Percentiles rank a stretch among this genome's conserved stretches.
Conservation (phyloP, 1,140 invertebrate species). For the Halictus rubicundus region DNA sequence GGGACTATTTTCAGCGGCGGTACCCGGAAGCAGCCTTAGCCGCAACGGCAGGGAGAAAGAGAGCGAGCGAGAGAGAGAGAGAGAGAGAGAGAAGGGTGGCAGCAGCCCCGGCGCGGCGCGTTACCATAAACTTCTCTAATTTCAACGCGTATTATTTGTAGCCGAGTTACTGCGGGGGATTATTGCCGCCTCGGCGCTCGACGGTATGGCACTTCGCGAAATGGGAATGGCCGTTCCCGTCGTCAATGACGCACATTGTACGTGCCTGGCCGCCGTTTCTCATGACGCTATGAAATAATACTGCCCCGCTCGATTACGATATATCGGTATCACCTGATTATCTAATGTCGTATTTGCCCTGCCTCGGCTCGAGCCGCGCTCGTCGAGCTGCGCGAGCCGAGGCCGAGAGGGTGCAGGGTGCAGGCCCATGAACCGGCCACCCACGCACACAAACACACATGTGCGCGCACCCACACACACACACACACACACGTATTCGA, state of each 20-base stretch:
- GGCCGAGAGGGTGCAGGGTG: not conserved
- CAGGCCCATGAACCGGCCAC: conserved; percentile 4
- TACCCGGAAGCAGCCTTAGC: too few relatives aligned
- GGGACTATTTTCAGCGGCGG: not conserved
- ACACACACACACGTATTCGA: too few relatives aligned
- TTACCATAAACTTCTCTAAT: conserved; percentile 35
- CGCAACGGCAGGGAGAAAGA: not conserved
- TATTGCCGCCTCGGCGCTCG: conserved; percentile 7
- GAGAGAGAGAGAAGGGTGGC: not conserved
- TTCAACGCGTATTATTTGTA: conserved; percentile 24
- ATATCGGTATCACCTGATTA: conserved; percentile 40
- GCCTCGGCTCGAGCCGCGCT: too few relatives aligned
- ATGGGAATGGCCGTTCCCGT: conserved; percentile 14
- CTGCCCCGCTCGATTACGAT: conserved; percentile 19
- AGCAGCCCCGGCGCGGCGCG: not conserved
- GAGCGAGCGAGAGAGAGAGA: not conserved
- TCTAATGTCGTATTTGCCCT: conserved; percentile 30
- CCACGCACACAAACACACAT: not conserved
- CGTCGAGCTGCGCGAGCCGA: too few relatives aligned
- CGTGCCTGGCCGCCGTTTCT: not conserved
- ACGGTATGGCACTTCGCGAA: conserved; percentile 18
- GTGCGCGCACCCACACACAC: too few relatives aligned
- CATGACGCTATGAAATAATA: conserved; percentile 20
- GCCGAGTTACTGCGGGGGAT: conserved; percentile 9
- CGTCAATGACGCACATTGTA: conserved; percentile 10